A percentile compares a stretch with the other conserved stretches of the same genome.
These are phyloP conservation scores for Tiaroga cobitis DNA, from an alignment of 2,797 vertebrate genomes.

Conservation along the genomic window DNA sequence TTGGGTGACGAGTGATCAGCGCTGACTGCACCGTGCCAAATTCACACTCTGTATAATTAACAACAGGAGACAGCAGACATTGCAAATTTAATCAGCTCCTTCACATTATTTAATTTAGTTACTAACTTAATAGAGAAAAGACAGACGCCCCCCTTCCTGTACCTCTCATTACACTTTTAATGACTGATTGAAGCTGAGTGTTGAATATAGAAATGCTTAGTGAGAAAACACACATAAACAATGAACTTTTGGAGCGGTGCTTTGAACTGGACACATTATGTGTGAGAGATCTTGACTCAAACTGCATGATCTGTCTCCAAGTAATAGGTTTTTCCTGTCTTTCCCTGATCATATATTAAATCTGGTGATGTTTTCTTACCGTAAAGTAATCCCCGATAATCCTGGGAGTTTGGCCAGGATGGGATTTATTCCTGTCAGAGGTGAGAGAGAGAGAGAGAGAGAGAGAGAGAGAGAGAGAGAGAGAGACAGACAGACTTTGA, in stretches of 20 bases:
- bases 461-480: neutral
- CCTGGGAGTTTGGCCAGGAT: conserved; percentile 40
- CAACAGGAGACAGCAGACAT: conserved; percentile 46
- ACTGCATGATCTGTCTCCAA: conserved; percentile 34
- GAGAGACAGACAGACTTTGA: too few species aligned
- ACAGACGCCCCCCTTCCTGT: conserved; percentile 19
- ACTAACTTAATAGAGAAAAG: conserved; percentile 43
- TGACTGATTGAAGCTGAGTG: conserved; percentile 31
- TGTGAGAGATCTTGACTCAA: conserved; percentile 8
- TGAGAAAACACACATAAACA: conserved; percentile 1
- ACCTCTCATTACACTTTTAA: conserved; percentile 31
- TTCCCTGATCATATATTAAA: conserved; percentile 54
- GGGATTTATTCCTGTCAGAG: conserved; percentile 48
- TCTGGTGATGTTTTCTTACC: conserved; percentile 54
- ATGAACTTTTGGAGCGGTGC: neutral
- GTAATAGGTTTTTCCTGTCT: conserved; percentile 50
- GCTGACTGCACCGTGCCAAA: conserved; percentile 29
- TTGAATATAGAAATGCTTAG: neutral
- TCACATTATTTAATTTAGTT: conserved; percentile 46
- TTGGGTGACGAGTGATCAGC: neutral
- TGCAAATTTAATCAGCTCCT: conserved; percentile 47
- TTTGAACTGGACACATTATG: neutral
- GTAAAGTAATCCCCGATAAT: conserved; percentile 53
- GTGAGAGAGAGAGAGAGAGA: neutral
- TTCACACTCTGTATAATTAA: conserved; percentile 50